Base-by-base conservation (phyloP, 2,113 vertebrate genomes). In the Hippopotamus amphibius region DNA sequence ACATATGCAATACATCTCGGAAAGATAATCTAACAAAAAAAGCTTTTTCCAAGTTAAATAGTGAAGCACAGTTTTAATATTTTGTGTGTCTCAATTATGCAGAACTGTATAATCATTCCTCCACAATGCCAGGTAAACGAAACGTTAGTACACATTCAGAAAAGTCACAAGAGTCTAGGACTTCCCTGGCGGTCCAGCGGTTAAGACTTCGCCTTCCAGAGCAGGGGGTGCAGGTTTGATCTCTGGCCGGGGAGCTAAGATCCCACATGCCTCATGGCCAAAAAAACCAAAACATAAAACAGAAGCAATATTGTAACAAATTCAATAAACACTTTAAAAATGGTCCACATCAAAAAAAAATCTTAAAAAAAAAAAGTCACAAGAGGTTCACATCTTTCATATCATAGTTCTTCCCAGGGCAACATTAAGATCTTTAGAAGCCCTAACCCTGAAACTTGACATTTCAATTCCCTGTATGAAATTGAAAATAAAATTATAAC, bases 401-500 rank as follows among this genome's bases (percentile, higher is more conserved):
- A 66, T 24, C 48, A 65, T 13, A 69, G 24, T 33, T 93, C 63
- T 95, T 90, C 66, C 7, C 14, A 17, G 57, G 41, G 12, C 9
- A 88, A 84, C 65, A 69, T 16, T 24, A 55, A 63, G 43, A 50
- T 63, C 81, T 74, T 74, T 4, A 11, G 59, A 83, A 74, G 57
- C 6, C 7, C 28, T 90, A 66, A 53, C 10, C n/a, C 21, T 68
- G 28, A 63, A 76, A 93, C 33, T 28, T 83, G 59, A 59, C 66
- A 81, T 68, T 83, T 90, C 43, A 88, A 72, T 48, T 90, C 9
- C 17, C 48, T 55, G 83, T 53, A 66, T 48, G 48, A 83, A 74
- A 74, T 2, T 59, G 59, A 97, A 95, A 95, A 84, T 68, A 80
- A 93, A 83, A 92, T 37, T 66, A 22, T 80, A 88, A 69, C 53